Conservation (phyloP, 2,113 vertebrate genomes). For the Nerophis lumbriciformis region DNA sequence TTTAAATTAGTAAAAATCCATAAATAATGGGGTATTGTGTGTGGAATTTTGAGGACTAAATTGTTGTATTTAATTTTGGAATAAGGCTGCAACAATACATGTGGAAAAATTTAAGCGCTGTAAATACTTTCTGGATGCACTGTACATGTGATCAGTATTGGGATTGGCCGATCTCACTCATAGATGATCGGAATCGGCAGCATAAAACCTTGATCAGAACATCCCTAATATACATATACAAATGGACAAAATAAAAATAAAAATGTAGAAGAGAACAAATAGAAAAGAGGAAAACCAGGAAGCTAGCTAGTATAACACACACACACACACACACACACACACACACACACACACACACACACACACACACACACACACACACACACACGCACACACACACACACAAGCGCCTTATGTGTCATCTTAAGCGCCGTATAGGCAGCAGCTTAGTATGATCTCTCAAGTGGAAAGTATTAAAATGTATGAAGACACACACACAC, state of each 20-base stretch:
- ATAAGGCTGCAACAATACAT: too few species aligned
- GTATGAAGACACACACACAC: constrained; percentile 1
- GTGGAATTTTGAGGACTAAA: too few species aligned
- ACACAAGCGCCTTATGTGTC: constrained; percentile 1
- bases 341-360: too few species aligned
- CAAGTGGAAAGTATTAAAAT: constrained; percentile 11
- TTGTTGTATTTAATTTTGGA: too few species aligned
- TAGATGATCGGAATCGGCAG: too few species aligned
- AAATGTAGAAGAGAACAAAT: background rate
- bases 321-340: background rate
- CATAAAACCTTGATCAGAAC: too few species aligned
- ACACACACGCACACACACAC: background rate
- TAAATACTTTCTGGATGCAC: too few species aligned
- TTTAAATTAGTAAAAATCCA: too few species aligned
- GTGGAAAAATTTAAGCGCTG: too few species aligned
- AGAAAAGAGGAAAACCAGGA: constrained; percentile 1
- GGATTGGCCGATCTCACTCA: too few species aligned
- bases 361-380: background rate
- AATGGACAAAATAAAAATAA: background rate
- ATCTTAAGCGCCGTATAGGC: constrained; percentile 8
- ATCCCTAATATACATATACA: background rate
- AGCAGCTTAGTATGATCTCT: constrained; percentile 24
- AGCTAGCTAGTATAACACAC: background rate
- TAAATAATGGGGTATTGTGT: too few species aligned
- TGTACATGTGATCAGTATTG: too few species aligned